phyloP scores from a whole-genome alignment of 2,888 invertebrate species.

The Iselma pallidipennis region DNA sequence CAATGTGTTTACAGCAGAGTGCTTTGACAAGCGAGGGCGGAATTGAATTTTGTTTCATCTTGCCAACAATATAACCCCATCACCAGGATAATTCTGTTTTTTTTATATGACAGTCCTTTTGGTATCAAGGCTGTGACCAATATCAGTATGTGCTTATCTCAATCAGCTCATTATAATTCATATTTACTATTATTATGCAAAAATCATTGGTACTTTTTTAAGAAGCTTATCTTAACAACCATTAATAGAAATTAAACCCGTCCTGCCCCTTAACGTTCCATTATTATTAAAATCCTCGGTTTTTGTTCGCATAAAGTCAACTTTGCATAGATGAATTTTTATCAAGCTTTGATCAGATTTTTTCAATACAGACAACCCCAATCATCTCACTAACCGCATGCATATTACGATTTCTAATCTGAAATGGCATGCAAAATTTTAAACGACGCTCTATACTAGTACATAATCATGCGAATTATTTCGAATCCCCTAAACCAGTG shows the following conservation, averaged over 20 bases:
- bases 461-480: neutral
- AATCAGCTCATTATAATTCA: constrained; percentile 34
- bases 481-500: neutral
- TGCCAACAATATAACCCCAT: constrained; percentile 52
- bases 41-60: constrained; percentile 51
- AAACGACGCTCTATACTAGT: neutral
- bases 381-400: constrained; percentile 13
- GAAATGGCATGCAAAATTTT: constrained; percentile 28
- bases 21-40: constrained; percentile 53
- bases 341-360: constrained; percentile 34
- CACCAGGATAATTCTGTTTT: constrained; percentile 35
- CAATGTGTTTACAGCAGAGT: constrained; percentile 55
- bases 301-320: constrained; percentile 35
- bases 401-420: constrained; percentile 16
- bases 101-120: constrained; percentile 1
- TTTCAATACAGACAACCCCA: constrained; percentile 7
- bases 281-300: constrained; percentile 38
- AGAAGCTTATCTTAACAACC: constrained; percentile 44
- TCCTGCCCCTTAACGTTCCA: constrained; percentile 30
- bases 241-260: constrained; percentile 42
- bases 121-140: constrained; percentile 32
- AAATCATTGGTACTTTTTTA: constrained; percentile 38
- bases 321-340: constrained; percentile 41
- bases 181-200: constrained; percentile 34
- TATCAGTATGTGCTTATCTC: constrained; percentile 29